Evolutionary conservation across 2,113 vertebrate species (phyloP).

Genomic region (Glareola pratincola): DNA sequence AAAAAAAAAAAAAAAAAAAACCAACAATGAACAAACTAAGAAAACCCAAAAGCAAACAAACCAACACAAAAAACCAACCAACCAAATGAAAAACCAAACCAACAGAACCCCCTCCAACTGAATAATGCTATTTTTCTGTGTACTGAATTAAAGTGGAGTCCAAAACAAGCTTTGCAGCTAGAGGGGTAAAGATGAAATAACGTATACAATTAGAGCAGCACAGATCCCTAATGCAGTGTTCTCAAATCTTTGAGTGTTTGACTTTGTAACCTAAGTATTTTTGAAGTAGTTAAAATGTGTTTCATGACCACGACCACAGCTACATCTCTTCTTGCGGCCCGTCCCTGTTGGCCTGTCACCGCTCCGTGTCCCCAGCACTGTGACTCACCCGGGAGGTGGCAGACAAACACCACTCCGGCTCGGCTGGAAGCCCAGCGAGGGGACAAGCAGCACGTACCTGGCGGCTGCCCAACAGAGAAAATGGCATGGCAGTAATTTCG

Average conservation of each 20-base stretch:
- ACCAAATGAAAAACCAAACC: background rate
- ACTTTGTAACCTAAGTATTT: background rate
- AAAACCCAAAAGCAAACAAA: background rate
- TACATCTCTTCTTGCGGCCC: accelerated
- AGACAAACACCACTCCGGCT: slow-evolving; percentile 8
- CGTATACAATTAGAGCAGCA: background rate
- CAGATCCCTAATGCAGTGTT: background rate
- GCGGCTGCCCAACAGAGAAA: background rate
- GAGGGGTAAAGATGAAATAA: background rate
- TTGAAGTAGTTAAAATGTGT: background rate
- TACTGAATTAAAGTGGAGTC: background rate
- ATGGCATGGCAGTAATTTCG: background rate
- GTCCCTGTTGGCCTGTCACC: too few species aligned
- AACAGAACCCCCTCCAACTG: background rate
- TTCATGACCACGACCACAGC: accelerated
- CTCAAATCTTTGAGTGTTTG: background rate
- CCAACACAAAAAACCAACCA: too few species aligned
- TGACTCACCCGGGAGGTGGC: slow-evolving; percentile 71
- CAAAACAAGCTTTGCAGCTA: background rate
- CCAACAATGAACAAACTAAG: too few species aligned
- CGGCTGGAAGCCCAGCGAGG: background rate
- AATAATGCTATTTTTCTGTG: background rate
- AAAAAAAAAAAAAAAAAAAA: background rate
- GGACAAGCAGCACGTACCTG: background rate
- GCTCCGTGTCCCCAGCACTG: background rate